Evolutionary conservation across 30 jellyfish, hydroid and myxozoan genomes (phyloP).

Genomic region (Turritopsis dohrnii): DNA sequence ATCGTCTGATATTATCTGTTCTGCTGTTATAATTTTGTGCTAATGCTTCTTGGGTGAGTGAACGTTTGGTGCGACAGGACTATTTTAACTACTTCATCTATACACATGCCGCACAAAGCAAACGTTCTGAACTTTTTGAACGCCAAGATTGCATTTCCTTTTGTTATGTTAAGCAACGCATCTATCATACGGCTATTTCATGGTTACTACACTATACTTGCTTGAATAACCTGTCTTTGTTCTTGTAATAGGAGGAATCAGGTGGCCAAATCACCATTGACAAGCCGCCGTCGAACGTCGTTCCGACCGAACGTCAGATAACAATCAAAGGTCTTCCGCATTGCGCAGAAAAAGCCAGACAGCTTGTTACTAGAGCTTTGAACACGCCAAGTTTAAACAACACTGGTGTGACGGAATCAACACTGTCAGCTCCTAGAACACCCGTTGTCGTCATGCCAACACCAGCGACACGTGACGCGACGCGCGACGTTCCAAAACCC

Average conservation of each 20-base stretch:
- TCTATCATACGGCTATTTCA: too few relatives aligned
- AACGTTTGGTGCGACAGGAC: too few relatives aligned
- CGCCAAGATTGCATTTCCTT: too few relatives aligned
- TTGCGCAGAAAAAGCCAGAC: conserved; percentile 90
- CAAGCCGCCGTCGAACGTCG: conserved; percentile 76
- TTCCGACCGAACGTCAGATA: conserved; percentile 88
- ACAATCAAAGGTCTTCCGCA: conserved; percentile 92
- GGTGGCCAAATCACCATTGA: conserved; percentile 98
- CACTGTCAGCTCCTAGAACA: conserved; percentile 32
- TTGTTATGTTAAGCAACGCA: too few relatives aligned
- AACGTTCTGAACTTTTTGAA: too few relatives aligned
- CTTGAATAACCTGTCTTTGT: background rate
- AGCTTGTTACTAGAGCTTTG: conserved; percentile 89
- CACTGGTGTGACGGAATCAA: conserved; percentile 62
- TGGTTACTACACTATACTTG: too few relatives aligned
- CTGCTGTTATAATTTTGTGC: too few relatives aligned
- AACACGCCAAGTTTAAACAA: conserved; percentile 90
- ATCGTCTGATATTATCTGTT: too few relatives aligned
- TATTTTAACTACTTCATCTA: too few relatives aligned
- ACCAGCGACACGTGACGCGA: conserved; percentile 14
- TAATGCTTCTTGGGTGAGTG: too few relatives aligned
- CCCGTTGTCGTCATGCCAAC: conserved; percentile 28
- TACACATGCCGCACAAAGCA: too few relatives aligned
- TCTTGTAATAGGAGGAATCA: conserved; percentile 79
- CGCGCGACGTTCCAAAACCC: background rate